Percentiles rank a stretch among this genome's conserved stretches.
These are phyloP conservation scores for Kudoa iwatai DNA, from an alignment of 30 jellyfish, hydroid and myxozoan genomes.

Conservation along the genomic window DNA sequence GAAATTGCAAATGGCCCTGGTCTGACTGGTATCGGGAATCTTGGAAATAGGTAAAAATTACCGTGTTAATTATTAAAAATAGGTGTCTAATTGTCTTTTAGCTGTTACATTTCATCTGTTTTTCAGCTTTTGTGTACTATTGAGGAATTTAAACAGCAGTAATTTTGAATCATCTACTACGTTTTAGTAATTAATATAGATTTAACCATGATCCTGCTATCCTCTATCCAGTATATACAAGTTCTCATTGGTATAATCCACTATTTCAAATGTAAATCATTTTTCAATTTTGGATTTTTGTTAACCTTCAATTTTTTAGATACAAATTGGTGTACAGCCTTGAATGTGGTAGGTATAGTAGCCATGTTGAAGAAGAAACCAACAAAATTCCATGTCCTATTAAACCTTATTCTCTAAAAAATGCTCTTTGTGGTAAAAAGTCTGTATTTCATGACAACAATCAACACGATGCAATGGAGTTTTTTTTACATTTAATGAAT, in stretches of 20 bases:
- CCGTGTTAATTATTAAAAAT: background rate
- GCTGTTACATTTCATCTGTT: constrained; percentile 80
- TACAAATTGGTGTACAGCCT: too few relatives aligned
- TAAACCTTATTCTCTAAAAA: background rate
- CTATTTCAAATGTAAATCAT: too few relatives aligned
- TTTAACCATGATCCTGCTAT: background rate
- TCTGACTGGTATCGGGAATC: constrained; percentile 69
- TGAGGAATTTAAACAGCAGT: constrained; percentile 19
- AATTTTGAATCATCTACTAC: background rate
- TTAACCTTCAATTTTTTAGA: too few relatives aligned
- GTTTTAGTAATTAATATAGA: background rate
- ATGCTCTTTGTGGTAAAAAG: constrained; percentile 5
- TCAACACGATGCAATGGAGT: constrained; percentile 84
- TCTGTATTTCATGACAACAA: constrained; percentile 25
- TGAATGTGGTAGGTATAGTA: background rate
- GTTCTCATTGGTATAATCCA: constrained; percentile 1
- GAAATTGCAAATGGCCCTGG: constrained; percentile 36
- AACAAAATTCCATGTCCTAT: constrained; percentile 1
- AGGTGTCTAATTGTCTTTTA: constrained; percentile 1
- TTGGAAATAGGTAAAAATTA: constrained; percentile 50
- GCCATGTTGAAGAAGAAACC: background rate
- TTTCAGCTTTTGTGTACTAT: constrained; percentile 66
- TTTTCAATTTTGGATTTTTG: too few relatives aligned
- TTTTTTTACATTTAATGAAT: constrained; percentile 14
- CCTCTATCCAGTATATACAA: background rate